Evolutionary conservation across 2,797 vertebrate species (phyloP).

Genomic region (Danio albolineatus): DNA sequence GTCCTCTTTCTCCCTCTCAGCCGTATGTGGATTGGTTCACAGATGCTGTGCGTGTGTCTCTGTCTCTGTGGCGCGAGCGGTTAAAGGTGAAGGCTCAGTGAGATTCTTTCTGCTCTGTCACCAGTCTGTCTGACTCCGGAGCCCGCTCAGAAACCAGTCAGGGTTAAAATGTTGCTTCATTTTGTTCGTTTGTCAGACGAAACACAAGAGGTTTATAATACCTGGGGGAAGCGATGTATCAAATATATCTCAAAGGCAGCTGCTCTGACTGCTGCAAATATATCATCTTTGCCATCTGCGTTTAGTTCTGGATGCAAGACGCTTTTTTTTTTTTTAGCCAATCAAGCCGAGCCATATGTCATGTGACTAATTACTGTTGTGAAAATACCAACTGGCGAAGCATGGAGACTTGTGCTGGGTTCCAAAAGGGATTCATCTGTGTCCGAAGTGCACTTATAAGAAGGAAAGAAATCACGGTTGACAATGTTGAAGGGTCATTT

Average conservation of each 20-base stretch:
- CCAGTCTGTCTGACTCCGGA: slow-evolving; percentile 30
- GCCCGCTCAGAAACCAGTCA: not conserved
- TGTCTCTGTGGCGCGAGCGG: not conserved
- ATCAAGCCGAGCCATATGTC: not conserved
- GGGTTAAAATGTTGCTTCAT: slow-evolving; percentile 8
- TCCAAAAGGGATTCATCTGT: too few species aligned
- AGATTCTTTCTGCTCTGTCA: slow-evolving; percentile 15
- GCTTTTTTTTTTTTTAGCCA: not conserved
- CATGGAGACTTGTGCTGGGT: not conserved
- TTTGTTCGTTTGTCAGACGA: not conserved
- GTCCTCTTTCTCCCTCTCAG: not conserved
- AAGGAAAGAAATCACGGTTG: too few species aligned
- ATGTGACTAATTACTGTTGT: not conserved
- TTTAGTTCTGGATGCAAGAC: not conserved
- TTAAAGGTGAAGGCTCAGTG: slow-evolving; percentile 31
- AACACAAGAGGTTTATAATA: not conserved
- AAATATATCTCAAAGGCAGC: not conserved
- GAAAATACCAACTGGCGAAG: not conserved
- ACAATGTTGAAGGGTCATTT: too few species aligned
- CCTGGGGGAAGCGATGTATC: not conserved
- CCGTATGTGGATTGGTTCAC: not conserved
- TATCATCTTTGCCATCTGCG: not conserved
- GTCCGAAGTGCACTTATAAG: too few species aligned
- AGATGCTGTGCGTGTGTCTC: not conserved
- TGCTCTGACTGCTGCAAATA: not conserved